Conservation (phyloP, 2,113 vertebrate genomes). For the Synodontis membranacea region DNA sequence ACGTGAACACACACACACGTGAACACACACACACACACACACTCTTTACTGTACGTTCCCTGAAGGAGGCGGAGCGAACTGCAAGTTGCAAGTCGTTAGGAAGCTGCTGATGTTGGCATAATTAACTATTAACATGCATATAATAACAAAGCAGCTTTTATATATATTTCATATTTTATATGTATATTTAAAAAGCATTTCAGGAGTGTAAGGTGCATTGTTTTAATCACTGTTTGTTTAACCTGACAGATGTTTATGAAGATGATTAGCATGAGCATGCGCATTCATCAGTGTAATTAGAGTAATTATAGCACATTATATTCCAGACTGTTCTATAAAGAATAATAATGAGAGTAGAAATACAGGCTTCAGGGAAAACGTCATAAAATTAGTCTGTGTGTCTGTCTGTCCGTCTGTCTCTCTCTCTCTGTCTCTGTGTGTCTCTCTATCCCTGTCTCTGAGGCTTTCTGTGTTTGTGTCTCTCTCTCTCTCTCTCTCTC, state of each 20-base stretch:
- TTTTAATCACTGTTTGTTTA: background rate
- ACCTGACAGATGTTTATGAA: background rate
- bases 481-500: background rate
- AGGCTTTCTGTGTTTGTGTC: background rate
- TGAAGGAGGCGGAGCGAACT: background rate
- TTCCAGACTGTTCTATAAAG: background rate
- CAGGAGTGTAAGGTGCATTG: too few relatives aligned
- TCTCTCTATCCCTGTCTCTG: background rate
- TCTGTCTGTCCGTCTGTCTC: background rate
- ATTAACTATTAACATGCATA: background rate
- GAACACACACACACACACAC: background rate
- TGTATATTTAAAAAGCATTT: background rate
- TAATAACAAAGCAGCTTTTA: background rate
- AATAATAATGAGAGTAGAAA: background rate
- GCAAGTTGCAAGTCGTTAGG: background rate
- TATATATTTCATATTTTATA: background rate
- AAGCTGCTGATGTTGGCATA: background rate
- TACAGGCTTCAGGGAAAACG: background rate
- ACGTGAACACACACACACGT: too few relatives aligned
- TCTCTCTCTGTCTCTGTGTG: background rate
- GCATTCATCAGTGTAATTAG: background rate
- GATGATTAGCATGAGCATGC: background rate
- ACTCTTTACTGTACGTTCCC: background rate
- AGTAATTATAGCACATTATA: background rate
- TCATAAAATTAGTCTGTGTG: background rate